Evolutionary conservation across 1,140 invertebrate species (phyloP).

Genomic region (Babylonia areolata): DNA sequence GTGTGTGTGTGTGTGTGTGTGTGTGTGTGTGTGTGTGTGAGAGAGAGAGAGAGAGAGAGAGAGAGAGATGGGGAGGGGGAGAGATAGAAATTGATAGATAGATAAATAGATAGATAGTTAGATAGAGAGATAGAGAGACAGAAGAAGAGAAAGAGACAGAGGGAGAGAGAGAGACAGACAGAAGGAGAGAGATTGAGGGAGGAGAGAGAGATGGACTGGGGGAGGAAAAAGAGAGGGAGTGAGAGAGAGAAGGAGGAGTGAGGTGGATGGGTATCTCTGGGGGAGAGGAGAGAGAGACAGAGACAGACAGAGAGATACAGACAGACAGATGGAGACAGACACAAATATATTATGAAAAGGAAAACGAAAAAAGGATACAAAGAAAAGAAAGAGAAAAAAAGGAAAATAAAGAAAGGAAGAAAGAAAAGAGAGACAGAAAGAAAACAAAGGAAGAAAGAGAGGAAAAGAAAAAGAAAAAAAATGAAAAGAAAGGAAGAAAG

Average conservation of each 20-base stretch:
- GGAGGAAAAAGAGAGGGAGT: no score
- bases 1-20: no score
- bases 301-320: no score
- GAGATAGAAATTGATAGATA: no score
- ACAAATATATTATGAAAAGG: background rate
- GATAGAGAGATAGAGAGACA: no score
- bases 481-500: background rate
- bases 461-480: background rate
- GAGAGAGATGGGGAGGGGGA: no score
- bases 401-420: background rate
- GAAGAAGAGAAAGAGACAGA: no score
- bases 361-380: background rate
- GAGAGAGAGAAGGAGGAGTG: background rate
- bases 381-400: background rate
- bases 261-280: background rate
- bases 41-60: constrained; percentile 6
- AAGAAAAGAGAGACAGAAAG: background rate
- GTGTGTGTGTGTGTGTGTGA: no score
- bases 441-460: background rate
- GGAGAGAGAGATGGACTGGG: no score
- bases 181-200: background rate
- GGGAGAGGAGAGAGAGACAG: constrained; percentile 19
- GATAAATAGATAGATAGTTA: no score
- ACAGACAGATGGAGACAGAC: no score
- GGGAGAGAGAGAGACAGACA: background rate